phyloP scores from a whole-genome alignment of 1,140 invertebrate genomes.

The Saxidomus purpurata region DNA sequence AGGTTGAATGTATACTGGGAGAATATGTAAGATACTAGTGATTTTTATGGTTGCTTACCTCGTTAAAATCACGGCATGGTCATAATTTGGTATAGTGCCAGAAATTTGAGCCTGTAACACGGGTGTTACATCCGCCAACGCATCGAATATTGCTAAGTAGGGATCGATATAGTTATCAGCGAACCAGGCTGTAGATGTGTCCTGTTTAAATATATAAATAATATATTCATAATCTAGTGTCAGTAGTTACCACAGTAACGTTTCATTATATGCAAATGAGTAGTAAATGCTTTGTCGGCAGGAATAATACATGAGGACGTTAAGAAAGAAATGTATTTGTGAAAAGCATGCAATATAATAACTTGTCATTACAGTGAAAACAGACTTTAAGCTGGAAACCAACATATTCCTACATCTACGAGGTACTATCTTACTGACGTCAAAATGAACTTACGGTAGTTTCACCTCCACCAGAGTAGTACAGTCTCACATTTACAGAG shows the following conservation, averaged over 20 bases:
- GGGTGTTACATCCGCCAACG: not conserved
- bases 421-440: too few relatives aligned
- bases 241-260: too few relatives aligned
- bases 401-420: too few relatives aligned
- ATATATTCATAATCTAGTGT: not conserved
- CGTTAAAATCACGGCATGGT: constrained; percentile 5
- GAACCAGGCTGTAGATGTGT: not conserved
- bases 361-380: too few relatives aligned
- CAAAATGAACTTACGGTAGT: not conserved
- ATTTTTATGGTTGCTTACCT: constrained; percentile 21
- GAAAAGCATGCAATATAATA: too few relatives aligned
- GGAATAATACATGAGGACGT: too few relatives aligned
- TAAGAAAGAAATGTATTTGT: too few relatives aligned
- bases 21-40: too few relatives aligned
- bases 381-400: too few relatives aligned
- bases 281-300: too few relatives aligned
- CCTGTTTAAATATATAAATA: not conserved
- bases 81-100: not conserved
- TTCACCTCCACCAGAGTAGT: not conserved
- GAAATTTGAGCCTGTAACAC: not conserved
- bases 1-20: too few relatives aligned
- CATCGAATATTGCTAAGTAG: not conserved
- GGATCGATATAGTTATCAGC: not conserved
- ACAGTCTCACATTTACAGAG: not conserved
- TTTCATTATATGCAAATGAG: too few relatives aligned